Evolutionary conservation across 2,797 vertebrate genomes (phyloP).

Genomic region (Peromyscus nudipes): DNA sequence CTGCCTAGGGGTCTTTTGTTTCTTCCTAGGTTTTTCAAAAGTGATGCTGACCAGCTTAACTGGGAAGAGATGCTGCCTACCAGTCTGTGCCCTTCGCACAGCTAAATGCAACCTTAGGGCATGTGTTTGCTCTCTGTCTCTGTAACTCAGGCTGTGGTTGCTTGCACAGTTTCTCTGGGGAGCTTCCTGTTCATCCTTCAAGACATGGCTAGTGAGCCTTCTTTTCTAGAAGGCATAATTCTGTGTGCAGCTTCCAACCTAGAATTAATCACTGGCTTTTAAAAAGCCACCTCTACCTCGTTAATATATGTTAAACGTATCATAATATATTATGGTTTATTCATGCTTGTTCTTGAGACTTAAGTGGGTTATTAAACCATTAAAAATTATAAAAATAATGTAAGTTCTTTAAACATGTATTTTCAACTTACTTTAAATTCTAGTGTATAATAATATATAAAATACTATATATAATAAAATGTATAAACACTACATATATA

Average conservation of each 20-base stretch:
- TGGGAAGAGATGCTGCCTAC: background rate
- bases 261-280: constrained; percentile 15
- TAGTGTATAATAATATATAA: background rate
- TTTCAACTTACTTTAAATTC: constrained; percentile 53
- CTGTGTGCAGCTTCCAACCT: background rate
- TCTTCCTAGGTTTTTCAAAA: constrained; percentile 2
- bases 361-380: background rate
- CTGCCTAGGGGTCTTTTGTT: background rate
- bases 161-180: background rate
- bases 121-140: background rate
- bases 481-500: background rate
- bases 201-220: background rate
- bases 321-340: background rate
- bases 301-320: background rate
- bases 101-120: background rate
- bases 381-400: background rate
- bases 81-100: background rate
- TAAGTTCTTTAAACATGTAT: background rate
- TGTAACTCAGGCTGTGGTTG: background rate
- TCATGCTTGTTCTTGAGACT: background rate
- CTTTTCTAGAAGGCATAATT: constrained; percentile 1
- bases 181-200: background rate
- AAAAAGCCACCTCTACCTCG: background rate
- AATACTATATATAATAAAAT: background rate
- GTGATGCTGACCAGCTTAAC: background rate